A percentile compares a stretch with the other conserved stretches of the same genome.
phyloP scores from a whole-genome alignment of 2,888 invertebrate species.

The Drosophila phalerata region DNA sequence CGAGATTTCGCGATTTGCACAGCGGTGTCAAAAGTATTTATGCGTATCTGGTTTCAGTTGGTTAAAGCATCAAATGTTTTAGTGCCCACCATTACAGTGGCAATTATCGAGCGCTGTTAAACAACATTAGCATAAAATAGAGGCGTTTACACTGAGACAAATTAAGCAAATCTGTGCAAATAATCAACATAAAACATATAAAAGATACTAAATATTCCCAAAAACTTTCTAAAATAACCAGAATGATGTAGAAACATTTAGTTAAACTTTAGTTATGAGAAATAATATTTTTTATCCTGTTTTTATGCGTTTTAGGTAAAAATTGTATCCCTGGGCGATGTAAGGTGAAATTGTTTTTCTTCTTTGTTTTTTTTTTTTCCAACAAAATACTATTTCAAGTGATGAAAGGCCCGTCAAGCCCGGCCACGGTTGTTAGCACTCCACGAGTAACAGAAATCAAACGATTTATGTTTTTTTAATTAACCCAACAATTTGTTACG shows the following conservation, averaged over 20 bases:
- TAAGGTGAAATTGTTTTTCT: slow-evolving; percentile 55
- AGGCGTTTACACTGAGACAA: slow-evolving; percentile 13
- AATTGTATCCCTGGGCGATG: slow-evolving; percentile 17
- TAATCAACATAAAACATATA: too few species aligned
- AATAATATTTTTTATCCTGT: background rate
- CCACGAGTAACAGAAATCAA: slow-evolving; percentile 67
- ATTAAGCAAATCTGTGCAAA: background rate
- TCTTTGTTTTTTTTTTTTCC: slow-evolving; percentile 46
- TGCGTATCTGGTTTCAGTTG: slow-evolving; percentile 57
- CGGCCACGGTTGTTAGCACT: slow-evolving; percentile 71
- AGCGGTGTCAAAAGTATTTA: slow-evolving; percentile 44
- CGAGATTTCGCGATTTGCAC: slow-evolving; percentile 37
- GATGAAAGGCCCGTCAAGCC: slow-evolving; percentile 72
- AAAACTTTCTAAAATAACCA: too few species aligned
- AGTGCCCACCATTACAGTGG: slow-evolving; percentile 48
- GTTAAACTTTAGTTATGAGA: background rate
- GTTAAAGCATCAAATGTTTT: slow-evolving; percentile 42
- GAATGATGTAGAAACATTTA: too few species aligned
- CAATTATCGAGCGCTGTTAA: slow-evolving; percentile 51
- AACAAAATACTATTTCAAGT: slow-evolving; percentile 44
- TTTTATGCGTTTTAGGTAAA: background rate
- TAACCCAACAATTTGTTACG: slow-evolving; percentile 85
- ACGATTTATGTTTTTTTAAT: slow-evolving; percentile 85
- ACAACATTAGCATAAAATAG: slow-evolving; percentile 52
- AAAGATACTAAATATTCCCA: too few species aligned